A percentile compares a stretch with the other conserved stretches of the same genome.
phyloP scores from a whole-genome alignment of 2,113 vertebrate genomes.

The Brachyhypopomus gauderio region DNA sequence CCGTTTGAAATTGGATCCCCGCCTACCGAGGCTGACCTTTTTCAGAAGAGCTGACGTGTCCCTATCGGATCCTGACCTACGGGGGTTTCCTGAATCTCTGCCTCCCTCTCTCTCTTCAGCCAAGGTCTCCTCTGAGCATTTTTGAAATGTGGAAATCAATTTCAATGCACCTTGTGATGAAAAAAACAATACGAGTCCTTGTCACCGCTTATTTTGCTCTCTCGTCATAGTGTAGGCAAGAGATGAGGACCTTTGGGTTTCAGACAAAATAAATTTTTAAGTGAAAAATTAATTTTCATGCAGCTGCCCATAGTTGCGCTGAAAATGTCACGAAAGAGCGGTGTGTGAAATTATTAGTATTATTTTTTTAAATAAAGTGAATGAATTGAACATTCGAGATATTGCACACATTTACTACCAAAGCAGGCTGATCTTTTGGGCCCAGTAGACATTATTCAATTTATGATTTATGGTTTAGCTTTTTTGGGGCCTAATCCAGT shows the following conservation, averaged over 20 bases:
- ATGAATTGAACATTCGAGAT: no score
- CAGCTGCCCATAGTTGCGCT: no score
- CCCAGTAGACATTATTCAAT: no score
- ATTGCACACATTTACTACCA: no score
- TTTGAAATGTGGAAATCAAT: slow-evolving; percentile 53
- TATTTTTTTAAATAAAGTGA: no score
- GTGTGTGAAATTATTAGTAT: no score
- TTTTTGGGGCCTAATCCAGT: no score
- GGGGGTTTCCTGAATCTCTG: slow-evolving; percentile 14
- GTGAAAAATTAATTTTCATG: no score
- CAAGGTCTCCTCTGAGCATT: slow-evolving; percentile 34
- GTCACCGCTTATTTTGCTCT: slow-evolving; percentile 31
- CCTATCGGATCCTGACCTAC: slow-evolving; percentile 34
- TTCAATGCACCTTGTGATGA: slow-evolving; percentile 33
- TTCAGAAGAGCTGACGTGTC: slow-evolving; percentile 13
- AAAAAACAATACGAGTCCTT: slow-evolving; percentile 43
- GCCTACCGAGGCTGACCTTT: neutral
- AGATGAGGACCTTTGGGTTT: neutral
- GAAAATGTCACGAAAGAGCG: no score
- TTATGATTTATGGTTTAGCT: no score
- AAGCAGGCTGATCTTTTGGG: no score
- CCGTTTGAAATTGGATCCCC: slow-evolving; percentile 14
- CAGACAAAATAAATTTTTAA: neutral
- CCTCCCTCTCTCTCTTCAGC: slow-evolving; percentile 8
- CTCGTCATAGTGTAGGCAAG: neutral